A percentile compares a stretch with the other conserved stretches of the same genome.
These are phyloP conservation scores for Ephydatia muelleri DNA, from an alignment of 37 sponge, comb jelly and placozoan genomes.

Conservation along the genomic window DNA sequence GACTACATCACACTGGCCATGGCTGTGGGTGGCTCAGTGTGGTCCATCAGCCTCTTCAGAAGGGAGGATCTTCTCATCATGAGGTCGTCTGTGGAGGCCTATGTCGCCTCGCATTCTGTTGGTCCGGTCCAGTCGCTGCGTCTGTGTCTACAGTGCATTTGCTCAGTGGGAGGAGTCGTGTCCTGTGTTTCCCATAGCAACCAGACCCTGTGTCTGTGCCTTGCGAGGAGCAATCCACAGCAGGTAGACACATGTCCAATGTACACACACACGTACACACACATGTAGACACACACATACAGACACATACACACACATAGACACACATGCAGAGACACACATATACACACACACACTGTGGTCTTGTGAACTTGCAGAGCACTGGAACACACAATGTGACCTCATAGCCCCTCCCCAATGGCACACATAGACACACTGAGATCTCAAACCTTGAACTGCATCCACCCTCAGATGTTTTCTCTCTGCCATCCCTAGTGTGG, in stretches of 20 bases:
- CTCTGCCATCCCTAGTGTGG: too few relatives aligned
- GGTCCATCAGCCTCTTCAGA: constrained; percentile 3
- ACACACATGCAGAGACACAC: too few relatives aligned
- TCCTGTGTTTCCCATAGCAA: constrained; percentile 14
- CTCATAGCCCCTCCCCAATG: too few relatives aligned
- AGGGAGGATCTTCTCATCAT: background rate
- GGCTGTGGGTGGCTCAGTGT: constrained; percentile 19
- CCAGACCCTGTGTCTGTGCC: constrained; percentile 22
- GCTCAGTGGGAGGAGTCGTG: constrained; percentile 3
- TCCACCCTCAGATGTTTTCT: too few relatives aligned
- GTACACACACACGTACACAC: too few relatives aligned
- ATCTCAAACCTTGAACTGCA: too few relatives aligned
- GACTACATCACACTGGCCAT: constrained; percentile 54
- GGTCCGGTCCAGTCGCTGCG: background rate
- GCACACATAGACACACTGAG: too few relatives aligned
- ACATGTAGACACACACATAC: too few relatives aligned
- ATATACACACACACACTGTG: too few relatives aligned
- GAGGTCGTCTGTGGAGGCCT: constrained; percentile 16
- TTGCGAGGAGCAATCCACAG: background rate
- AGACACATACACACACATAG: too few relatives aligned
- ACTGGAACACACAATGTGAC: too few relatives aligned
- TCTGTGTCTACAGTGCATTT: constrained; percentile 30
- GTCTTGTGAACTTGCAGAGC: too few relatives aligned
- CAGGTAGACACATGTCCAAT: constrained; percentile 24
- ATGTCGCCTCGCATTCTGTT: background rate